phyloP scores from a whole-genome alignment of 2,797 vertebrate species.

The Petrocephalus sullivani region DNA sequence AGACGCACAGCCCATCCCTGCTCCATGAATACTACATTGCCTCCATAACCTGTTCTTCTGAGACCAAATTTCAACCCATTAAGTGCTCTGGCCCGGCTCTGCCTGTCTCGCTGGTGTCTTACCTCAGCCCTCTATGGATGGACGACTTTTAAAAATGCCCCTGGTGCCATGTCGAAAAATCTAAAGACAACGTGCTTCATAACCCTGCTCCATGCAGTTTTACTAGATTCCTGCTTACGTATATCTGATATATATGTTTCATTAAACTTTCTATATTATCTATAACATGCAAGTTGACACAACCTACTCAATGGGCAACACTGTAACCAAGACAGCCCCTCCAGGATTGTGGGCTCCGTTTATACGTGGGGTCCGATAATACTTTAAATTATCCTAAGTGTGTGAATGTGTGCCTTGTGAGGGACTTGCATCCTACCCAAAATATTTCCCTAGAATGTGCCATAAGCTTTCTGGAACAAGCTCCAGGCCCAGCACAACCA shows the following conservation, averaged over 20 bases:
- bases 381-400: neutral
- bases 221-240: neutral
- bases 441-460: neutral
- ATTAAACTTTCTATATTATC: neutral
- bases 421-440: neutral
- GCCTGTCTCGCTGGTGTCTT: neutral
- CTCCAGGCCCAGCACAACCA: neutral
- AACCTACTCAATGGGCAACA: neutral
- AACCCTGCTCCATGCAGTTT: neutral
- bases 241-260: neutral
- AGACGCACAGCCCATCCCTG: neutral
- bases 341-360: neutral
- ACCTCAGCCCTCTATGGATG: neutral
- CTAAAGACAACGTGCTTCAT: neutral
- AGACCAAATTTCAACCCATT: neutral
- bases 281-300: neutral
- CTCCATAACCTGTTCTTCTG: neutral
- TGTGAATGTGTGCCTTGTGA: neutral
- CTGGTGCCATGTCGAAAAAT: neutral
- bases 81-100: neutral
- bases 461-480: neutral
- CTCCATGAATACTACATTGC: slow-evolving; percentile 8
- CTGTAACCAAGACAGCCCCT: neutral
- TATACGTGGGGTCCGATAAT: too few species aligned
- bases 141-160: neutral